Evolutionary conservation across 1,140 invertebrate genomes (phyloP), one percentile per base, ranked within the genome.

Genomic region (Drosophila grimshawi): DNA sequence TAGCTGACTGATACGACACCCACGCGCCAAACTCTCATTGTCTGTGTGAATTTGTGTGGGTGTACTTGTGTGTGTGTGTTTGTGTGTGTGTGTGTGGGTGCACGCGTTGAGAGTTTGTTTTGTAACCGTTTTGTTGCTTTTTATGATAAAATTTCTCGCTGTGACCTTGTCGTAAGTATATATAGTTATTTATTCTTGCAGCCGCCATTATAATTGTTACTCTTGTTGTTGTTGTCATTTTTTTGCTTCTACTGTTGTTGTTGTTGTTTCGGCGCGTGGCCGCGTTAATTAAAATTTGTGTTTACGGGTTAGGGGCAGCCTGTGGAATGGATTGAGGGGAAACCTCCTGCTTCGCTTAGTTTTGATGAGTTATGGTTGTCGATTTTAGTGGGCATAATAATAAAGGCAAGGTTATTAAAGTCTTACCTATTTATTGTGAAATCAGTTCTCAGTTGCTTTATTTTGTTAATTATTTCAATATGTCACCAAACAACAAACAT

Each of bases 131-230:
- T 68, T 81, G 69, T 61, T 76, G 71, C 71, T 72, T 59, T 82
- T 78, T 82, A 61, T 79, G 56, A 83, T 76, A 76, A 46, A 76
- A 75, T 62, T 76, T 79, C 75, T 65, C 63, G 70, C 65, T 78
- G 62, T 71, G 37, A 67, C 76, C 76, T 78, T 74, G 75, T 45
- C 55, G 62, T 74, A 33, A 27, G 27, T 51, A 49, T 19, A 30
- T 66, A 70, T 75, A 51, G 49, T 63, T 60, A 65, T 65, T 69
- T 64, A 66, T 77, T 65, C 60, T 69, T 59, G 64, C n/a, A 41
- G 6, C 32, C 2, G 2, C 39, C 39, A 41, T 43, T 43, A 3
- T 43, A 27, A 29, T 19, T 41, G 37, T 66, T 39, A 41, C n/a
- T 43, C 3, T 43, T 32, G 32, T 19, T 41, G 37, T 56, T 55